Base-by-base conservation (phyloP, 2,888 invertebrate genomes). In the Rhimphoctona megacephalus region DNA sequence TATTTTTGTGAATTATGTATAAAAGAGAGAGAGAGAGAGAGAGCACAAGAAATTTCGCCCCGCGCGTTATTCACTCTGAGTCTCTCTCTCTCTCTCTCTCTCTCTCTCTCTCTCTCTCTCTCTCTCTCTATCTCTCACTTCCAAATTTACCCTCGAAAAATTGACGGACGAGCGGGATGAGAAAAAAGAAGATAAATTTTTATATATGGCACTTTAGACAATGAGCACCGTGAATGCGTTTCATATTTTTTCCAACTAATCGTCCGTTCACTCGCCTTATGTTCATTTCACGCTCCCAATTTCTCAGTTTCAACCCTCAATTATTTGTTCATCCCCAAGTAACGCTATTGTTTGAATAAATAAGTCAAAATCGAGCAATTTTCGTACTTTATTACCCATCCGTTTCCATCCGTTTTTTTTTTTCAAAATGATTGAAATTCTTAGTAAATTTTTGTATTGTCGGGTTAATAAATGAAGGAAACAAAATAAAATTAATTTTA, bases 1-100 rank as follows among this genome's bases (percentile, higher is more conserved):
- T 61, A 43, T 57, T 81, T 64, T 70, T 64, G 54, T 73, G 66
- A 67, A 66, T 39, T 8, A 70, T 46, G 39, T 22, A 46, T 33
- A 72, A 72, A 33, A 64, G 46, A 78, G 66, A 78, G 79, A 69
- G 46, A 49, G n/a, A 49, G 64, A 72, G 61, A 49, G 61, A 72
- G 46, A 25, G 72, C 61, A 67, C 57, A 39, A 30, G 25, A 49
- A 77, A 22, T 72, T 57, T 66, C 70, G 67, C 49, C 61, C 70
- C 61, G 61, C n/a, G 89, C 89, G 90, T 92, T 91, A 93, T 93
- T 92, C 92, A 91, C 90, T 85, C 76, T 81, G 72, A 80, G 76
- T 76, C 8, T 30, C 43, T 52, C 61, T 49, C 77, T 69, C 82
- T 43, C 57, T 52, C 46, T 74, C 81, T 74, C 76, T 39, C 90